phyloP scores from a whole-genome alignment of 1,140 invertebrate genomes.

The Dryas iulia region DNA sequence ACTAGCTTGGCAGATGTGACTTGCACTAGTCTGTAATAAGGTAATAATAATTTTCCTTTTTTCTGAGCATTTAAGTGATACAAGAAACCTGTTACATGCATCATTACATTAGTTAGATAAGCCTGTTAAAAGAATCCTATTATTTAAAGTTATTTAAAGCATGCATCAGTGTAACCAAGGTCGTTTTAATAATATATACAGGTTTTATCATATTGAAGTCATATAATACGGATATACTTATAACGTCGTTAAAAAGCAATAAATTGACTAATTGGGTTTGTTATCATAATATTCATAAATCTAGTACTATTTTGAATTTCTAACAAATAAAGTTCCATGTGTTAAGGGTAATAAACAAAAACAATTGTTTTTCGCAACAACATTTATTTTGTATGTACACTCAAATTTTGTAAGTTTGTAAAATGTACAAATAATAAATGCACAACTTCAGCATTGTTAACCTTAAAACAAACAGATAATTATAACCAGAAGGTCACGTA shows the following conservation, averaged over 20 bases:
- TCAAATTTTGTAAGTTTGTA: constrained; percentile 66
- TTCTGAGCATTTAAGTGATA: constrained; percentile 1
- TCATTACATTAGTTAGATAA: constrained; percentile 19
- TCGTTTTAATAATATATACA: constrained; percentile 17
- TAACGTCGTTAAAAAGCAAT: background rate
- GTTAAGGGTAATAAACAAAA: constrained; percentile 36
- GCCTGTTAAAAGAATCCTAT: constrained; percentile 29
- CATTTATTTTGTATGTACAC: constrained; percentile 79
- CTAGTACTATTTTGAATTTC: background rate
- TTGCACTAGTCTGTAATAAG: background rate
- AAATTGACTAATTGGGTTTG: background rate
- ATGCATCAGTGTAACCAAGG: constrained; percentile 14
- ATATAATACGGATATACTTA: background rate
- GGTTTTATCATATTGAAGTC: constrained; percentile 8
- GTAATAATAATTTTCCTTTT: background rate
- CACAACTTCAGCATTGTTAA: constrained; percentile 79
- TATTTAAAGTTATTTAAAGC: constrained; percentile 29
- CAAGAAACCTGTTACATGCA: constrained; percentile 20
- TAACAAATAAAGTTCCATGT: background rate
- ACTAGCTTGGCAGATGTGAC: background rate
- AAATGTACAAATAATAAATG: constrained; percentile 78
- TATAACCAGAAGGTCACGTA: constrained; percentile 41
- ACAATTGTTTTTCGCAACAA: constrained; percentile 57
- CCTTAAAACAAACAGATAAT: constrained; percentile 37
- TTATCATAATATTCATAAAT: background rate